Base-by-base conservation (phyloP, 2,797 vertebrate species). In the Cottoperca gobio region DNA sequence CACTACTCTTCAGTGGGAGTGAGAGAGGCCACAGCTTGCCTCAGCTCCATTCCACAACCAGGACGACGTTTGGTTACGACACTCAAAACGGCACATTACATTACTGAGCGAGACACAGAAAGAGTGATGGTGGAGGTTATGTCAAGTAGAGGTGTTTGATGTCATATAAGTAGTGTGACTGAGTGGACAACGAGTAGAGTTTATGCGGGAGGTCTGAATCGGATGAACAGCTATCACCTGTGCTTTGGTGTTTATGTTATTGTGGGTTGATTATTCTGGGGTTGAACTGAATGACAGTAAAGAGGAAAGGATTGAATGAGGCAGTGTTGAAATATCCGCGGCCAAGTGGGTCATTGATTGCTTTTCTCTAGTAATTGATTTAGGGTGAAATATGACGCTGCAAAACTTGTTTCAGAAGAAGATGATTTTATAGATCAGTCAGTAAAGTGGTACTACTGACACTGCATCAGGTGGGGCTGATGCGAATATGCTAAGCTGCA, bases 1-100 rank as follows among this genome's bases (percentile, higher is more conserved):
- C 84, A 84, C 77, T 66, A 78, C 83, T 90, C 85, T 86, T 90
- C 84, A 79, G 84, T 89, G 84, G 88, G 85, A 91, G 86, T 83
- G 79, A 84, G 84, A 83, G 80, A 85, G 82, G 79, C 86, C 89
- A 82, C 84, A 86, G 85, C 85, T 88, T 67, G 82, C 78, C 73
- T 81, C 59, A 75, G 83, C 65, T 87, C 58, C 16, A 14, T 65
- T 86, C 79, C 55, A 61, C 73, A 75, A 78, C 72, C 75, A 61
- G 76, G 79, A 65, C 75, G 71, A 54, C 65, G 64, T 87, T 72
- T 74, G 54, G 60, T 82, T 60, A 57, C 21, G 26, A 68, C 54
- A 28, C 76, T 68, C 31, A 52, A 52, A 84, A 55, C 50, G 21
- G 26, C 23, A 70, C 68, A 45, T 69, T 43, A 35, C 13, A 53